Evolutionary conservation across 2,113 vertebrate species (phyloP).

Genomic region (Ictalurus punctatus): DNA sequence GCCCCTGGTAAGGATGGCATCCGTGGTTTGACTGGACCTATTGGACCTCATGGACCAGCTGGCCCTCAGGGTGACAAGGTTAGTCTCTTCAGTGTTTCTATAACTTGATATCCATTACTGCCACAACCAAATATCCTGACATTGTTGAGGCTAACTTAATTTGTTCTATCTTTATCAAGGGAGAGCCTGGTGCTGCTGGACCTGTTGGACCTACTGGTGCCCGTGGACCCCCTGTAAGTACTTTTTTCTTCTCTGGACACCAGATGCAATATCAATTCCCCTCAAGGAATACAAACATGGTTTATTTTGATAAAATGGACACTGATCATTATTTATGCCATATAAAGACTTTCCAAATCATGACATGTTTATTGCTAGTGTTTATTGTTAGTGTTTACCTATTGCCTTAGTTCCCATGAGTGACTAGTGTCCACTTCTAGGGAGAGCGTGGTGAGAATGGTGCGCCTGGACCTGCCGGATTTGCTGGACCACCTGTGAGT

Average conservation of each 20-base stretch:
- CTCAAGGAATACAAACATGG: not conserved
- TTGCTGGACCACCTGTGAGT: conserved; percentile 96
- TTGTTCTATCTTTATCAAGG: conserved; percentile 66
- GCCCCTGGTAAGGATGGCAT: conserved; percentile 89
- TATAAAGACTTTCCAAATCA: not conserved
- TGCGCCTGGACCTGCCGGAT: conserved; percentile 92
- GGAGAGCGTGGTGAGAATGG: conserved; percentile 94
- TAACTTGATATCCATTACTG: not conserved
- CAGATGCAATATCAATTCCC: not conserved
- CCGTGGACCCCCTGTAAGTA: conserved; percentile 89
- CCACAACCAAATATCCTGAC: not conserved
- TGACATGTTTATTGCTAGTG: not conserved
- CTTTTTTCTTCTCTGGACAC: not conserved
- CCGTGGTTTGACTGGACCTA: conserved; percentile 91
- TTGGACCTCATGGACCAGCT: conserved; percentile 90
- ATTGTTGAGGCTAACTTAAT: not conserved
- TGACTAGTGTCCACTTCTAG: conserved; percentile 64
- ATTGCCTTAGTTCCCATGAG: conserved; percentile 12
- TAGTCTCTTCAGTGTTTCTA: conserved; percentile 16
- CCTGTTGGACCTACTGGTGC: conserved; percentile 85
- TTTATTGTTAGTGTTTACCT: not conserved
- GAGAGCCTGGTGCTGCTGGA: conserved; percentile 86
- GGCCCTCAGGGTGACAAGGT: conserved; percentile 92
- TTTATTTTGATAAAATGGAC: not conserved
- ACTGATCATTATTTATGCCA: not conserved